Evolutionary conservation across 1,140 invertebrate genomes (phyloP), one percentile per base, ranked within the genome.

Genomic region (Zaprionus davidi): DNA sequence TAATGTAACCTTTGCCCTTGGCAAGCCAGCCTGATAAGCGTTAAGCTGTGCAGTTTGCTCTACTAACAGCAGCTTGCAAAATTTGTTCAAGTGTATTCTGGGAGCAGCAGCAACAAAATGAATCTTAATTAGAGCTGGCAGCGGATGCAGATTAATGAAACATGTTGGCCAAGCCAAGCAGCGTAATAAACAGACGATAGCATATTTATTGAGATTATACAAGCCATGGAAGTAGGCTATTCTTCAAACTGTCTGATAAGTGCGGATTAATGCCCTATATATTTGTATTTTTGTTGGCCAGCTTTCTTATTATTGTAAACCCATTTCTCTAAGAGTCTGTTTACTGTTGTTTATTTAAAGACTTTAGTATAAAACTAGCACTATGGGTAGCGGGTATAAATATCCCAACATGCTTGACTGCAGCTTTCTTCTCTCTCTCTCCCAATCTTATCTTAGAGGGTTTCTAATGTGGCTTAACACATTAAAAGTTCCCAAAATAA

Each of bases 51-150:
- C 51, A 41, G 31, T 34, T 41, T 55, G 31, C 22, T 56, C 41
- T 44, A 49, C 36, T 59, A 64, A 20, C 7, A 53, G 36, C 41
- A 17, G 67, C 55, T 24, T 71, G 34, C 20, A 34, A 53, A 71
- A 59, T 76, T 66, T 71, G 44, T 56, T 65, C 9, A 26, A 49
- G 57, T 68, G 65, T 68, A 44, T 60, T 26, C 34, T 13, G 26
- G 6, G 9, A 41, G 11, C 9, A 9, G 1, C 44, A 26, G 28
- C 17, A 46, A 44, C 56, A 15, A 68, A 79, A 79, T 79, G 74
- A 79, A 69, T 79, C 69, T 79, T 76, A 68, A 79, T 73, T 46
- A 68, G 53, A 76, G 60, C 64, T 64, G 22, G 36, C 41, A 79
- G 67, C 57, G 22, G 58, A 49, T 22, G 20, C n/a, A 71, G 63